Evolutionary conservation across 2,797 vertebrate species (phyloP).

Genomic region (Chiroxiphia lanceolata): DNA sequence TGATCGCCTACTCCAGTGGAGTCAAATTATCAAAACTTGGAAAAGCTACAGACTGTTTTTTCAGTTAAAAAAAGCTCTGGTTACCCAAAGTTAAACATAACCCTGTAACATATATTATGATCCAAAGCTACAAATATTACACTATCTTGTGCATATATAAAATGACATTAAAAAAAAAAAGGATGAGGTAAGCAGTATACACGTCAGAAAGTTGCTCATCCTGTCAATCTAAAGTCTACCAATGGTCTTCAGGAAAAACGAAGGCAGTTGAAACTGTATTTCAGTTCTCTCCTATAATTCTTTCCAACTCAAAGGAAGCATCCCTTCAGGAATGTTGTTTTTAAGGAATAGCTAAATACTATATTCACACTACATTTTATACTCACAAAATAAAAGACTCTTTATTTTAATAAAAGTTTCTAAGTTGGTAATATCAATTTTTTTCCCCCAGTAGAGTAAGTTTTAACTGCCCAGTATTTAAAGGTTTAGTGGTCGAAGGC

Average conservation of each 20-base stretch:
- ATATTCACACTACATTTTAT: not conserved
- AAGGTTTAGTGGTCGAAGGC: not conserved
- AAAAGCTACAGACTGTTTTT: conserved; percentile 42
- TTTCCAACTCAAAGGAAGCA: not conserved
- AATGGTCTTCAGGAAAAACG: not conserved
- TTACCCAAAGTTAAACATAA: not conserved
- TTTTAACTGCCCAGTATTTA: not conserved
- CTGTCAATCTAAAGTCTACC: not conserved
- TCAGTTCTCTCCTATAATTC: not conserved
- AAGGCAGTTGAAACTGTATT: not conserved
- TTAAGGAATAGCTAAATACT: not conserved
- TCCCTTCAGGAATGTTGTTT: not conserved
- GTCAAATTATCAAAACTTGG: conserved; percentile 48
- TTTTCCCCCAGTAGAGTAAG: rapidly evolving
- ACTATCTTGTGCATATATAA: not conserved
- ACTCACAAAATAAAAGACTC: not conserved
- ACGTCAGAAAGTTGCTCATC: not conserved
- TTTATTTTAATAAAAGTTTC: not conserved
- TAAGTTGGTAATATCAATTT: not conserved
- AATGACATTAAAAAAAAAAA: not conserved
- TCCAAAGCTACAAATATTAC: not conserved
- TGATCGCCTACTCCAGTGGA: conserved; percentile 15
- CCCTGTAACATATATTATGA: not conserved
- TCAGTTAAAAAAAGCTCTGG: conserved; percentile 18
- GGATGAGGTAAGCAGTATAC: not conserved